These are phyloP conservation scores for Anguilla anguilla DNA, from an alignment of 2,797 vertebrate genomes.

Conservation along the genomic window DNA sequence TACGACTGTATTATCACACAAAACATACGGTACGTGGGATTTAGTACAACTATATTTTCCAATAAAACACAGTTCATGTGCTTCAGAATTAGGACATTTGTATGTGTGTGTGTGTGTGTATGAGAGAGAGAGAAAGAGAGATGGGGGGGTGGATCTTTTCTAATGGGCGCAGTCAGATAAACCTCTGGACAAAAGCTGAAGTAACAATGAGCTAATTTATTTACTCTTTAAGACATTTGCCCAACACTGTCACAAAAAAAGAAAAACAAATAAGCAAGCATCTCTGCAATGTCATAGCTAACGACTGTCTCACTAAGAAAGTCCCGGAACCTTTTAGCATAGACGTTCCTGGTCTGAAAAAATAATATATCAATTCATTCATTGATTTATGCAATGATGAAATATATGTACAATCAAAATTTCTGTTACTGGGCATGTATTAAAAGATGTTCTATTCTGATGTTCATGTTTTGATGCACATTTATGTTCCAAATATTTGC, in stretches of 20 bases:
- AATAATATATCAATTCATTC: too few species aligned
- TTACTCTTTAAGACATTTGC: not conserved
- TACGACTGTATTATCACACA: not conserved
- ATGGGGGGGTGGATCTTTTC: not conserved
- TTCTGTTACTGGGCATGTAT: not conserved
- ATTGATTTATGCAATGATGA: too few species aligned
- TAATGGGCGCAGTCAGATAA: not conserved
- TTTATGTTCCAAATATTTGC: not conserved
- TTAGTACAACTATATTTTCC: slow-evolving; percentile 3
- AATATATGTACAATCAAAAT: not conserved
- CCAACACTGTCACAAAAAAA: not conserved
- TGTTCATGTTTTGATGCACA: not conserved
- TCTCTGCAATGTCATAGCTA: not conserved
- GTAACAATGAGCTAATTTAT: not conserved
- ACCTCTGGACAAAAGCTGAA: not conserved
- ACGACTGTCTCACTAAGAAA: not conserved
- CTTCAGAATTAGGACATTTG: not conserved
- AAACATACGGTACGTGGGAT: not conserved
- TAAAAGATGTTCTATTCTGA: not conserved
- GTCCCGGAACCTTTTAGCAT: not conserved
- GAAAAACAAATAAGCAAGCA: not conserved
- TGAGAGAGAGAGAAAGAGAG: not conserved
- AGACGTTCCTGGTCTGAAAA: not conserved
- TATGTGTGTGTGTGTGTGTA: not conserved
- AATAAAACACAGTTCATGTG: not conserved